Conservation (phyloP, 2,797 vertebrate genomes). For the Myripristis murdjan region DNA sequence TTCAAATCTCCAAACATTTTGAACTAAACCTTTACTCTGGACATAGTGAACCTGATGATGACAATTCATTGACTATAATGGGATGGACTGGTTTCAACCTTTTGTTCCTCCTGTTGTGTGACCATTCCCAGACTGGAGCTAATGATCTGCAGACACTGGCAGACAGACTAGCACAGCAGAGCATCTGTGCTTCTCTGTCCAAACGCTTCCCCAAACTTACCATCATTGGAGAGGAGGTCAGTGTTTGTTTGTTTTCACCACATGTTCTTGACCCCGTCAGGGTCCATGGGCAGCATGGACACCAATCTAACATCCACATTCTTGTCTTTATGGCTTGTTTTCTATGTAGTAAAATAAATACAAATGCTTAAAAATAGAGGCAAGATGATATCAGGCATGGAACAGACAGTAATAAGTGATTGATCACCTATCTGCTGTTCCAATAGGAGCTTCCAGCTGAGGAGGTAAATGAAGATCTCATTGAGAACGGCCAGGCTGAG, state of each 20-base stretch:
- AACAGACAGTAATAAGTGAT: not conserved
- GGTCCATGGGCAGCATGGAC: not conserved
- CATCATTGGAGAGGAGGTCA: conserved; percentile 97
- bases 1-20: too few relatives aligned
- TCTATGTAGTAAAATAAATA: too few relatives aligned
- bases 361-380: too few relatives aligned
- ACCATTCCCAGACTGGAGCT: conserved; percentile 86
- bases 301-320: too few relatives aligned
- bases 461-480: conserved; percentile 89
- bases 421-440: not conserved
- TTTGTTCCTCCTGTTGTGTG: not conserved
- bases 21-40: too few relatives aligned
- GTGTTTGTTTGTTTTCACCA: not conserved
- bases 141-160: conserved; percentile 97
- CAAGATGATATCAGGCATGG: not conserved
- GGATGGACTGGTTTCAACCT: not conserved
- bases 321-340: too few relatives aligned
- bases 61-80: not conserved
- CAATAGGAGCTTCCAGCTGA: conserved; percentile 89
- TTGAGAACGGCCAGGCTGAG: conserved; percentile 90
- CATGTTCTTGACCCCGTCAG: too few relatives aligned
- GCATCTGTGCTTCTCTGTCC: conserved; percentile 93
- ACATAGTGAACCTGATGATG: too few relatives aligned
- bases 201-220: conserved; percentile 92
- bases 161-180: conserved; percentile 94